These are phyloP conservation scores for Gortyna flavago DNA, from an alignment of 2,888 invertebrate genomes.

Conservation along the genomic window DNA sequence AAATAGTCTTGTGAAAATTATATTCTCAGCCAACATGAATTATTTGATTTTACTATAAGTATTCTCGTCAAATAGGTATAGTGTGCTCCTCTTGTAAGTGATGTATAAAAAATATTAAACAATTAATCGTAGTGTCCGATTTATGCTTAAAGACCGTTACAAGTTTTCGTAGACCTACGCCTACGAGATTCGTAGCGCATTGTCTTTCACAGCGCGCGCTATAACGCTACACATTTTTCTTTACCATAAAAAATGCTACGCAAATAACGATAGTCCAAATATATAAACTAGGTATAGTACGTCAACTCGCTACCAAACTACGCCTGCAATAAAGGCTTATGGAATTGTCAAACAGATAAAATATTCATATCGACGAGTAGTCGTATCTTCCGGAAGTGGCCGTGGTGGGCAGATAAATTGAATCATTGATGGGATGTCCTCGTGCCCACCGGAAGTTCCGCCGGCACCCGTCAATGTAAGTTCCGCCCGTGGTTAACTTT, in stretches of 20 bases:
- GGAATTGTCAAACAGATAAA: conserved; percentile 50
- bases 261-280: neutral
- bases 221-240: neutral
- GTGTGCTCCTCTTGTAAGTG: too few relatives aligned
- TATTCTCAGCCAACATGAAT: neutral
- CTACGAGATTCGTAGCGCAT: conserved; percentile 27
- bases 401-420: conserved; percentile 71
- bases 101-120: neutral
- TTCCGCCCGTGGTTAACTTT: conserved; percentile 67
- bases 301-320: conserved; percentile 24
- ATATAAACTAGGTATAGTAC: neutral
- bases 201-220: neutral
- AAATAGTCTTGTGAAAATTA: neutral
- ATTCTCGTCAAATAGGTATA: too few relatives aligned
- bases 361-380: conserved; percentile 53
- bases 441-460: conserved; percentile 62
- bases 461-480: conserved; percentile 62
- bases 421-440: conserved; percentile 76
- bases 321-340: conserved; percentile 45
- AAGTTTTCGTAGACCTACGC: conserved; percentile 14
- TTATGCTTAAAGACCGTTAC: neutral
- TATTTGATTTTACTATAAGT: neutral
- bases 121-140: neutral
- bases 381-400: conserved; percentile 54
- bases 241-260: neutral